These are phyloP conservation scores for Drosophila antonietae DNA, from an alignment of 2,888 invertebrate genomes.

Conservation along the genomic window DNA sequence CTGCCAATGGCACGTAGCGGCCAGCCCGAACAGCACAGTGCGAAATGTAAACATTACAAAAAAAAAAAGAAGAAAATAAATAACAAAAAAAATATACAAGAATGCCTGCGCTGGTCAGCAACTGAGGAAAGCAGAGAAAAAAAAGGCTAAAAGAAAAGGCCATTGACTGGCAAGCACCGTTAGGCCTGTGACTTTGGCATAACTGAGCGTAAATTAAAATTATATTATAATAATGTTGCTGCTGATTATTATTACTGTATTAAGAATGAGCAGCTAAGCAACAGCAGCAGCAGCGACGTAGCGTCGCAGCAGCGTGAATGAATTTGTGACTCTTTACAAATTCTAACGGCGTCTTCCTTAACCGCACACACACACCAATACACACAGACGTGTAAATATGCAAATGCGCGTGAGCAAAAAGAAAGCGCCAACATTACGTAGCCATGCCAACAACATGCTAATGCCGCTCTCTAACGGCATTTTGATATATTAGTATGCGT, in stretches of 20 bases:
- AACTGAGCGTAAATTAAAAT: constrained; percentile 67
- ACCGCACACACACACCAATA: constrained; percentile 21
- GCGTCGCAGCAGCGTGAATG: constrained; percentile 55
- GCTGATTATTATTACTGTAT: constrained; percentile 60
- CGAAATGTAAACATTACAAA: constrained; percentile 79
- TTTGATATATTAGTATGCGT: constrained; percentile 34
- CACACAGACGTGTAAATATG: constrained; percentile 25
- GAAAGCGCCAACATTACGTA: constrained; percentile 77
- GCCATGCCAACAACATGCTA: constrained; percentile 67
- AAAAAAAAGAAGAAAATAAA: constrained; percentile 1
- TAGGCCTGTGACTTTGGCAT: constrained; percentile 61
- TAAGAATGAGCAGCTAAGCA: constrained; percentile 31
- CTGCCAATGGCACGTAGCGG: constrained; percentile 49
- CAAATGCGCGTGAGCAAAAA: constrained; percentile 64
- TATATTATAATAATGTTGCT: constrained; percentile 58
- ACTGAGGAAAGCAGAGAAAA: constrained; percentile 9
- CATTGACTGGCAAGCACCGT: constrained; percentile 57
- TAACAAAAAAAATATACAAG: constrained; percentile 32
- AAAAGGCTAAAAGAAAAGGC: constrained; percentile 40
- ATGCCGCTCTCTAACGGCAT: constrained; percentile 67
- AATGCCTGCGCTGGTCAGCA: constrained; percentile 44
- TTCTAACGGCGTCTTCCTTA: constrained; percentile 74
- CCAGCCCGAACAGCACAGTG: constrained; percentile 38
- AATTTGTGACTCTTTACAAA: constrained; percentile 65
- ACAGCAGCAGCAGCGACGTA: constrained; percentile 6